Conservation (phyloP, 30 jellyfish, hydroid and myxozoan species). For the Mastigias papua region DNA sequence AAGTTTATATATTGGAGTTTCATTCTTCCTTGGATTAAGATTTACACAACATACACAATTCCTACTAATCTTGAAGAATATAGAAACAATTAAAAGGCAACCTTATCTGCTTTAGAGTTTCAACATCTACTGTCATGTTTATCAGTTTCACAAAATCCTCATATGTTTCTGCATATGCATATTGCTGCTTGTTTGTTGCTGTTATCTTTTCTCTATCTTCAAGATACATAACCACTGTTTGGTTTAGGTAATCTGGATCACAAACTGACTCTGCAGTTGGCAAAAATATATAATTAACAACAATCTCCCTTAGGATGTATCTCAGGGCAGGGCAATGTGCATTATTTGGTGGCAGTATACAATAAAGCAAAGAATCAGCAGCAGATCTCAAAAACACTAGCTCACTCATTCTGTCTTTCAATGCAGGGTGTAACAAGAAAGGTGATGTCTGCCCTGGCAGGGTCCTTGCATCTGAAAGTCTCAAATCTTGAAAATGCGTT, state of each 20-base stretch:
- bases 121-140: slow-evolving; percentile 82
- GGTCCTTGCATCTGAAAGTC: slow-evolving; percentile 92
- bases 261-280: slow-evolving; percentile 99
- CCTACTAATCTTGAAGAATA: neutral
- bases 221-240: slow-evolving; percentile 85
- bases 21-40: too few relatives aligned
- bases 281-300: slow-evolving; percentile 81
- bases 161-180: slow-evolving; percentile 99
- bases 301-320: slow-evolving; percentile 87
- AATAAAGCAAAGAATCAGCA: slow-evolving; percentile 87
- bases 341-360: slow-evolving; percentile 91
- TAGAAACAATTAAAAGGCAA: neutral
- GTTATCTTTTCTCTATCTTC: slow-evolving; percentile 95
- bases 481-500: slow-evolving; percentile 92
- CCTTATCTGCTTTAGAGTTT: slow-evolving; percentile 97
- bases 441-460: slow-evolving; percentile 93
- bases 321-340: slow-evolving; percentile 88
- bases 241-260: slow-evolving; percentile 97
- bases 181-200: slow-evolving; percentile 88
- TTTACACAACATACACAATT: neutral
- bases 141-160: slow-evolving; percentile 96
- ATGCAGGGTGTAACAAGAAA: slow-evolving; percentile 94
- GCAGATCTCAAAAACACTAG: slow-evolving; percentile 81
- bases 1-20: too few relatives aligned
- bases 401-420: slow-evolving; percentile 82